Conservation (phyloP, 2,888 invertebrate species). For the Serripes groenlandicus region DNA sequence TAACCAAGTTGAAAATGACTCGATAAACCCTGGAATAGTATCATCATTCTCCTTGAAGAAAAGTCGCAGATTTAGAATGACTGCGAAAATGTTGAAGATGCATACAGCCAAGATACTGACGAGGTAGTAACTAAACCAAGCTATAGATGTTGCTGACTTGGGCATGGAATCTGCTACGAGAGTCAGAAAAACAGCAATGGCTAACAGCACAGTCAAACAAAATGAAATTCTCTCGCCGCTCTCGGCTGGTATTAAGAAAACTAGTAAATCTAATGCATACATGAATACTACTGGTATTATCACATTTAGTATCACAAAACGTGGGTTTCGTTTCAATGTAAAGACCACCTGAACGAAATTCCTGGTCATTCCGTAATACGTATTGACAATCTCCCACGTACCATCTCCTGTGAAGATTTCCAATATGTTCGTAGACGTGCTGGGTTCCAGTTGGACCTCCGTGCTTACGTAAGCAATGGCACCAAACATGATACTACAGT, state of each 20-base stretch:
- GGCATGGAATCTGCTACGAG: slow-evolving; percentile 1
- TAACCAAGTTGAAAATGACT: neutral
- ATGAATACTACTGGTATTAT: neutral
- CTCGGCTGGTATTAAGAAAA: neutral
- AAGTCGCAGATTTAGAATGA: slow-evolving; percentile 1
- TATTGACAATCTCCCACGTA: neutral
- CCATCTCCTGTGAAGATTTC: neutral
- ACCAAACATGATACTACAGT: neutral
- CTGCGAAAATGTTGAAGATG: neutral
- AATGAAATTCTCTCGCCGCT: slow-evolving; percentile 13
- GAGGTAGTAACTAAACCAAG: neutral
- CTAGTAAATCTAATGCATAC: neutral
- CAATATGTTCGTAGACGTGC: neutral
- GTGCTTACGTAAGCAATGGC: neutral
- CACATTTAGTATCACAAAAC: neutral
- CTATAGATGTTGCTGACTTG: neutral
- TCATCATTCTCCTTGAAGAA: neutral
- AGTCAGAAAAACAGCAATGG: slow-evolving; percentile 2
- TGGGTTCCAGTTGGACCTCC: neutral
- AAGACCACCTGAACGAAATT: neutral
- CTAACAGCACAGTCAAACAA: neutral
- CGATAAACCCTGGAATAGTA: neutral
- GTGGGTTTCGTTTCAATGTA: slow-evolving; percentile 1
- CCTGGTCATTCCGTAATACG: neutral
- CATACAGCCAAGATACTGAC: neutral